Base-by-base conservation (phyloP, 2,113 vertebrate species). In the Megalops atlanticus region DNA sequence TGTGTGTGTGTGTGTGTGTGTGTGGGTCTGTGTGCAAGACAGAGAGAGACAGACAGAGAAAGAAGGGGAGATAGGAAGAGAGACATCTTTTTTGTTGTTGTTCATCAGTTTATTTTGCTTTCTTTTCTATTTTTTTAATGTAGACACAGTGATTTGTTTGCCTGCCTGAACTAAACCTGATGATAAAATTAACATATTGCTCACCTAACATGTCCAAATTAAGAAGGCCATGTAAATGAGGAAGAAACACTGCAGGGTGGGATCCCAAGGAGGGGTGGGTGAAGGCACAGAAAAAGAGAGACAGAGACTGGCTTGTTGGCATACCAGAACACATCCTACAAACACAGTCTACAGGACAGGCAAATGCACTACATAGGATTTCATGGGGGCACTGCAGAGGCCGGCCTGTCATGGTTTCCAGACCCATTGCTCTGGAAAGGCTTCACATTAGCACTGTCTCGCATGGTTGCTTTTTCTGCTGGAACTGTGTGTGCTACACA, bases 1-100 rank as follows among this genome's bases (percentile, higher is more conserved):
- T 70, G 52, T 35, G 21, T 18, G 21, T 74, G 36, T 71, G 71
- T 43, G 54, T 72, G 76, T 74, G n/a, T 41, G 24, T 38, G 77
- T 69, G 39, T 78, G 35, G 47, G 40, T 35, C 3, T 18, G 21
- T 74, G 36, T 71, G 31, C 4, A 16, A 45, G 31, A 76, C 47
- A n/a, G 58, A 77, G 33, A 58, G 76, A 36, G 43, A 47, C 33
- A 72, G 69, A 4, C 3, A 71, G 76, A 33, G 41, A 64, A 7
- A 79, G 24, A 70, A n/a, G 43, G 21, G n/a, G 24, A 27, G 36
- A 43, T 36, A 45, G 39, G 39, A 31, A 64, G 54, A 76, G 14
- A 10, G 54, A 69, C 43, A 2, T 15, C n/a, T n/a, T n/a, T n/a
- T n/a, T n/a, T n/a, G n/a, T n/a, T n/a, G n/a, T n/a, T n/a, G n/a